Evolutionary conservation across 2,113 vertebrate genomes (phyloP).

Genomic region (Phaethon lepturus): DNA sequence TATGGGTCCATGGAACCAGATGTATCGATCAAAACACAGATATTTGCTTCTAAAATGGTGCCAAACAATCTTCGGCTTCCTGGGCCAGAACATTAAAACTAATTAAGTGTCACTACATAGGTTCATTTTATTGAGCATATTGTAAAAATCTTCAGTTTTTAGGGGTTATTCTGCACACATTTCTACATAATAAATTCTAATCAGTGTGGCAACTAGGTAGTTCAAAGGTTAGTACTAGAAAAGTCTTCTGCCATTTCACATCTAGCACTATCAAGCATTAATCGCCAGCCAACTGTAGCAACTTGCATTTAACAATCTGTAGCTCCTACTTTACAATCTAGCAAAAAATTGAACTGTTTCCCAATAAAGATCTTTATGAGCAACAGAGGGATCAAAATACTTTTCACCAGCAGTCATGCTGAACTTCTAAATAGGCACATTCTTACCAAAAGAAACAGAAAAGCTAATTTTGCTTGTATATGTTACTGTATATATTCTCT

Average conservation of each 20-base stretch:
- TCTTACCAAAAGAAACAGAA: not conserved
- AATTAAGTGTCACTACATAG: not conserved
- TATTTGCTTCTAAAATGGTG: conserved; percentile 76
- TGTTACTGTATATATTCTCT: not conserved
- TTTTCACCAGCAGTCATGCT: not conserved
- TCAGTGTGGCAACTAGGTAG: not conserved
- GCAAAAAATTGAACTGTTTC: not conserved
- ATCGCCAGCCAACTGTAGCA: not conserved
- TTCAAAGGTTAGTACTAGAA: not conserved
- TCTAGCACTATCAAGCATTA: not conserved
- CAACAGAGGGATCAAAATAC: not conserved
- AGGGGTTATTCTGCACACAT: not conserved
- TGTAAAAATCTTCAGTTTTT: not conserved
- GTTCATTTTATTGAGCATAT: not conserved
- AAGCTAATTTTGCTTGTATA: not conserved
- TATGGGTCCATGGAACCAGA: conserved; percentile 82
- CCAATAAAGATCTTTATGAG: not conserved
- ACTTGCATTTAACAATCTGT: not conserved
- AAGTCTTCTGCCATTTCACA: not conserved
- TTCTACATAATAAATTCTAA: not conserved
- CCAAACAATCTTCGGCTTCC: conserved; percentile 83
- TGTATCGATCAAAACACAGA: conserved; percentile 83
- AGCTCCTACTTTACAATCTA: not conserved
- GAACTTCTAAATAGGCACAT: not conserved
- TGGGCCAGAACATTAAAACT: conserved; percentile 29